phyloP scores from a whole-genome alignment of 2,797 vertebrate species.

The Malacoctenus gilli region DNA sequence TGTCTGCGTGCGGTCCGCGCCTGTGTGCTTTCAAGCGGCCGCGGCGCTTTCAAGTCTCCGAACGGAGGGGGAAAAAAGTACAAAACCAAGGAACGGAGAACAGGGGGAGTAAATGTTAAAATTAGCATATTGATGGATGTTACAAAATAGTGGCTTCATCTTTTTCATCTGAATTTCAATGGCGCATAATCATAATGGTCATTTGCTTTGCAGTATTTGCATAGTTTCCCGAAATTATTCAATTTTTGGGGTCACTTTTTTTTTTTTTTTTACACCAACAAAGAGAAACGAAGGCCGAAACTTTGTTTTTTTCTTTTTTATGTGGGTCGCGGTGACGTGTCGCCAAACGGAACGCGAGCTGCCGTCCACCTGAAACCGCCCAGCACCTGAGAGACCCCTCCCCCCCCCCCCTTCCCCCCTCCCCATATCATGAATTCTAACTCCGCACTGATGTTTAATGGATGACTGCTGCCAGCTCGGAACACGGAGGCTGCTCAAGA shows the following conservation, averaged over 20 bases:
- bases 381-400: constrained; percentile 5
- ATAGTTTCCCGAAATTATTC: constrained; percentile 70
- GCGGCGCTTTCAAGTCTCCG: constrained; percentile 75
- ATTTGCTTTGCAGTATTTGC: constrained; percentile 76
- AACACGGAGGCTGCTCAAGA: background rate
- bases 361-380: constrained; percentile 13
- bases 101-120: constrained; percentile 88
- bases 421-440: too few relatives aligned
- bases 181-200: constrained; percentile 76
- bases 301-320: constrained; percentile 58
- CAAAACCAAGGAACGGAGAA: constrained; percentile 76
- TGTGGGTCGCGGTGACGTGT: constrained; percentile 42
- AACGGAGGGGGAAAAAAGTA: constrained; percentile 69
- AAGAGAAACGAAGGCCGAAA: constrained; percentile 56
- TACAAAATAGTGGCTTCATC: constrained; percentile 80
- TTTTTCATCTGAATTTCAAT: constrained; percentile 77
- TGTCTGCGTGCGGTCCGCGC: constrained; percentile 1
- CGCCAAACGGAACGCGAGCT: constrained; percentile 30
- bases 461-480: background rate
- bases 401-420: too few relatives aligned
- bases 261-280: too few relatives aligned
- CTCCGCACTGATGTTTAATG: background rate
- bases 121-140: constrained; percentile 92
- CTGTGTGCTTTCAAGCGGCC: constrained; percentile 55
- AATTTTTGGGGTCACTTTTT: constrained; percentile 73